Base-by-base conservation (phyloP, 2,797 vertebrate species). In the Rhinogobio ventralis region DNA sequence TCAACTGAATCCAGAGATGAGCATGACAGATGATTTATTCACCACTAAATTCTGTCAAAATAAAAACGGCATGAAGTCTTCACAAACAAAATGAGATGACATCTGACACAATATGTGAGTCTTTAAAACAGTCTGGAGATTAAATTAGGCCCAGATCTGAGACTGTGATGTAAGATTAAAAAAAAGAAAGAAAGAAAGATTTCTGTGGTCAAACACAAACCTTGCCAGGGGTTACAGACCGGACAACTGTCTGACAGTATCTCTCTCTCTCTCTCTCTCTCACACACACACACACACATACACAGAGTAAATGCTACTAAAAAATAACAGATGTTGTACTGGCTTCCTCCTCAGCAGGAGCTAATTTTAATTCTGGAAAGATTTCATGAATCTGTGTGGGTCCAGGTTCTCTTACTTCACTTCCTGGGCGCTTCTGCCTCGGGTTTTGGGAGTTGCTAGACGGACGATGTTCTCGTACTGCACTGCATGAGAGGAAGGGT, bases 181-280 rank as follows among this genome's bases (percentile, higher is more conserved):
- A 92, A 92, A 91, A 93, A 92, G n/a, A 92, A 91, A 93, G 36
- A 42, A 42, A 42, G 39, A 92, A 93, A 93, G 90, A 90, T 85
- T 91, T 92, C 88, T 83, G 86, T n/a, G 86, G 83, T 86, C 39
- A 42, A 42, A 88, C 88, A 84, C 7, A 42, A 85, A 79, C 25
- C 33, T 53, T 90, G 88, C 88, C 91, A 57, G 87, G 89, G 89
- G 91, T 89, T 78, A 76, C 87, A 20, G 82, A 75, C 82, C 76
- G 82, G 88, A 93, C 93, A 94, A 93, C 92, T 94, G 93, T 93
- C 89, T 93, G 39, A 57, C n/a, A 66, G 45, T 69, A 66, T 55
- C 30, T 36, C 33, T 5, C 33, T 36, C 33, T 33, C 3, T 33
- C 33, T 36, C 33, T 36, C 33, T 36, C 33, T 36, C 36, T 0